Evolutionary conservation across 2,113 vertebrate species (phyloP), one percentile per base, ranked within the genome.

Genomic region (Sphaerodactylus townsendi): DNA sequence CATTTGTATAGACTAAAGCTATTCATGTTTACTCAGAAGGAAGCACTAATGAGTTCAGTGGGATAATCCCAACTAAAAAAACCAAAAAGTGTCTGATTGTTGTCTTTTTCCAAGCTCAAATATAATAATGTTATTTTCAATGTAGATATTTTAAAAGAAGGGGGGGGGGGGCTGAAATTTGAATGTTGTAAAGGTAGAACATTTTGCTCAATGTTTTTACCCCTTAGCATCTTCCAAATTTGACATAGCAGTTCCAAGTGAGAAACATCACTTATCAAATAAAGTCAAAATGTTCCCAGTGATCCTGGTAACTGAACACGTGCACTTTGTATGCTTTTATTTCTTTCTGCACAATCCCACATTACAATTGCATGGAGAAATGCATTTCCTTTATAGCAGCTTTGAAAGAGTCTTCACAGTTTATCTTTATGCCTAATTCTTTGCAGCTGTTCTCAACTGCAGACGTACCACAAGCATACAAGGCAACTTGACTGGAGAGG

Each of bases 371-470:
- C 70, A 33, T 72, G 86, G 79, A 91, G 90, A 83, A 78, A 89
- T 87, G 82, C 72, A 71, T 35, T 89, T 85, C 59, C 85, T 62
- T 83, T n/a, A 74, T 86, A 89, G 80, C 91, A 88, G 93, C 92
- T 90, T 91, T 89, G 91, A 81, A 81, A 83, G 48, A 39, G 88
- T 91, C 91, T 93, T 94, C 92, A 89, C 95, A 94, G 94, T 94
- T 94, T 94, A 92, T 93, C 88, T 95, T 93, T 81, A 77, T 46
- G 77, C 89, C 85, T 87, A 87, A 88, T 81, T 87, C 77, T 65
- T 70, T 39, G 77, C 95, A 96, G 94, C 95, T 96, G 95, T 93
- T 3, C 1, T 79, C 84, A 86, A 68, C 0, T 85, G 85, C 5
- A 90, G 84, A 86, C 81, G 59, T 76, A 71, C 76, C 70, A 65